Evolutionary conservation across 1,140 invertebrate genomes (phyloP).

Genomic region (Sminthurinus signatus): DNA sequence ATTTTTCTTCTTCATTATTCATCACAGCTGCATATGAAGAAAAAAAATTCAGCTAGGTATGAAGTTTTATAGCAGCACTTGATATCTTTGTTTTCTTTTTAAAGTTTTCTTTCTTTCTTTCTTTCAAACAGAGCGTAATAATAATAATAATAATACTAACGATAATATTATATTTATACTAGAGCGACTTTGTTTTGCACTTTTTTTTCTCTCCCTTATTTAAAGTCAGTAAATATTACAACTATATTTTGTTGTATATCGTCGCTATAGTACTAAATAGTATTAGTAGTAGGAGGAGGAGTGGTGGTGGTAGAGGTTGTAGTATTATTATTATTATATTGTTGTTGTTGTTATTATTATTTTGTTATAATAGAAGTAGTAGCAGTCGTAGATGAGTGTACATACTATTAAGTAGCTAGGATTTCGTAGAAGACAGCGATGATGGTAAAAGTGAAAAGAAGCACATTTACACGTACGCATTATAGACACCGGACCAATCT

Average conservation of each 20-base stretch:
- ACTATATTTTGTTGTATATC: background rate
- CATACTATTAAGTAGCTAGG: conserved; percentile 12
- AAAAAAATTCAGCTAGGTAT: background rate
- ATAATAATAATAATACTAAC: background rate
- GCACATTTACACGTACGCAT: conserved; percentile 36
- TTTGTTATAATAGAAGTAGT: background rate
- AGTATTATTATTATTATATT: background rate
- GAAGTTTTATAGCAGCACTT: background rate
- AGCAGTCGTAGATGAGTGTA: background rate
- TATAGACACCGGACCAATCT: conserved; percentile 41
- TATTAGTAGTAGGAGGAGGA: background rate
- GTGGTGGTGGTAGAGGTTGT: background rate
- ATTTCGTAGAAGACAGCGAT: conserved; percentile 11
- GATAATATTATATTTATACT: background rate
- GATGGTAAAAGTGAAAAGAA: conserved; percentile 19
- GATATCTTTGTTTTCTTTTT: no score
- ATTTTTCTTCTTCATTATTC: background rate
- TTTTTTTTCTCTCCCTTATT: background rate
- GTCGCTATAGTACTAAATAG: background rate
- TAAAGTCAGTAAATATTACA: background rate
- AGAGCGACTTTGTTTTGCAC: background rate
- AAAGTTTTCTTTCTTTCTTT: background rate
- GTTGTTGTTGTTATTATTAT: background rate
- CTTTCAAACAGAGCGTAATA: background rate
- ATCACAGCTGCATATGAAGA: conserved; percentile 6